Evolutionary conservation across 1,140 invertebrate species (phyloP), one percentile per base, ranked within the genome.

Genomic region (Euwallacea fornicatus): DNA sequence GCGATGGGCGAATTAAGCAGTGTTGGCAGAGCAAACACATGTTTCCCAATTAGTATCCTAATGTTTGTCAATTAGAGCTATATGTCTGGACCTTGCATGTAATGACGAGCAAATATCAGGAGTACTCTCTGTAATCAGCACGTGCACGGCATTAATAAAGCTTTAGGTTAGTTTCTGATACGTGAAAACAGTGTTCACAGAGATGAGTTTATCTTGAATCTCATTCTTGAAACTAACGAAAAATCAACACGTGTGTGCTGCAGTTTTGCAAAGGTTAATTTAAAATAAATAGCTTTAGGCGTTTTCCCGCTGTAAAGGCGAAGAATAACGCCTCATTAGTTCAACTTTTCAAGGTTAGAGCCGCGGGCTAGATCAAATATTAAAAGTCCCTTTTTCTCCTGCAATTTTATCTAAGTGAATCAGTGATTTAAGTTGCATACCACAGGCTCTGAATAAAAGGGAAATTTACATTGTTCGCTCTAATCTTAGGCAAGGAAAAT

Each of bases 11-110:
- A 61, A 61, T 69, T 69, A 69, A 69, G 58, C 66, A 69, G 42
- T 69, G 58, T 69, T 69, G 54, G 62, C 66, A 69, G 58, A 53
- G 66, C 53, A 69, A 69, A 69, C 66, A 69, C 66, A 69, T 69
- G 66, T 61, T 69, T 69, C 44, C 66, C 58, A 69, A 69, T 69
- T 69, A 69, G 66, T 42, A 62, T 61, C 46, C 46, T 62, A 69
- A 69, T 69, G 66, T 69, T 69, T 69, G 66, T 69, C 58, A 69
- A 69, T 69, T 61, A 69, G 58, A 61, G 56, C 43, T 62, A 54
- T 61, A 44, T 55, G 59, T 61, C 66, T 61, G 44, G n/a, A 42
- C 58, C 47, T 59, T 7, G 15, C 9, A 54, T 21, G 47, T 71
- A 56, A 71, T 71, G 53, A 69, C n/a, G 33, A 46, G 10, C n/a